phyloP scores from a whole-genome alignment of 2,113 vertebrate species.

The Gobius niger region DNA sequence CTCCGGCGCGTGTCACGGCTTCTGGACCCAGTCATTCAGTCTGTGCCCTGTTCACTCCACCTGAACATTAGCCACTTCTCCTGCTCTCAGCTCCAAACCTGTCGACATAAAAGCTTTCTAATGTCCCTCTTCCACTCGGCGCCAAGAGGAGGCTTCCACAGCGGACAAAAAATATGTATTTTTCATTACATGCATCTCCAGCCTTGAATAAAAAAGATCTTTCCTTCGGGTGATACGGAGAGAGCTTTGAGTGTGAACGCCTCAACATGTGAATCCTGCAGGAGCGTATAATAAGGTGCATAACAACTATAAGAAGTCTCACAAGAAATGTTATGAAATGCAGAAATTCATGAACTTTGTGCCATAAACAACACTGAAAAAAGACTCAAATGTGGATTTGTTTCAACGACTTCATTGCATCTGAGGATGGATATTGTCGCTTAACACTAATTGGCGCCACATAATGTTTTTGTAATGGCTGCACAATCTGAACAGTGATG shows the following conservation, averaged over 20 bases:
- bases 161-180: slow-evolving; percentile 41
- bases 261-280: slow-evolving; percentile 18
- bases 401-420: neutral
- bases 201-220: slow-evolving; percentile 12
- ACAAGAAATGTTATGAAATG: neutral
- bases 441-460: too few species aligned
- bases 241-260: slow-evolving; percentile 54
- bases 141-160: slow-evolving; percentile 16
- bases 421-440: too few species aligned
- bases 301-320: neutral
- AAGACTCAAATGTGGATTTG: neutral
- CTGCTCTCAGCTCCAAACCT: slow-evolving; percentile 33
- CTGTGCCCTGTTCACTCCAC: neutral
- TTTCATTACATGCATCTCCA: slow-evolving; percentile 33
- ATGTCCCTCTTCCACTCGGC: slow-evolving; percentile 43
- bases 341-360: neutral
- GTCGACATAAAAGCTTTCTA: slow-evolving; percentile 72
- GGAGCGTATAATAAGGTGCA: neutral
- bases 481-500: too few species aligned
- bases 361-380: neutral
- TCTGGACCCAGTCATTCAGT: too few species aligned
- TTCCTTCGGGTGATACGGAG: slow-evolving; percentile 15
- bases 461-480: too few species aligned
- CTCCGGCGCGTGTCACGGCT: slow-evolving; percentile 1
- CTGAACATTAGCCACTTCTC: slow-evolving; percentile 14